Conservation (phyloP, 2,797 vertebrate genomes). For the Enteromius radiatus region DNA sequence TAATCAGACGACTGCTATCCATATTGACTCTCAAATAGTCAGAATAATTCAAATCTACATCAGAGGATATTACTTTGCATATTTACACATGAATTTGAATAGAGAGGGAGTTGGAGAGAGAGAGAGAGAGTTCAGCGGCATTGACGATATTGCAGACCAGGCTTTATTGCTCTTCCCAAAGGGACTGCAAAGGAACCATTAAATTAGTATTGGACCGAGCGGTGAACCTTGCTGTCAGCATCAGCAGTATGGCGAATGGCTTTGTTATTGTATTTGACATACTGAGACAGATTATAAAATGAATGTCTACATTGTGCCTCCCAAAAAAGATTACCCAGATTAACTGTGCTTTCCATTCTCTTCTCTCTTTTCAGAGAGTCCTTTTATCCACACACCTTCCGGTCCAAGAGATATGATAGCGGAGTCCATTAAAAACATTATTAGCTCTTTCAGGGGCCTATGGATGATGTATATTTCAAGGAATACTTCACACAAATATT, state of each 20-base stretch:
- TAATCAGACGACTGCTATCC: constrained; percentile 59
- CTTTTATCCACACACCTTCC: constrained; percentile 42
- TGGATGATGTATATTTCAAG: constrained; percentile 61
- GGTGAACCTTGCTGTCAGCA: constrained; percentile 58
- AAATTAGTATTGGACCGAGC: constrained; percentile 64
- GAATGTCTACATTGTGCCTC: constrained; percentile 51
- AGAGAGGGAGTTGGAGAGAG: constrained; percentile 37
- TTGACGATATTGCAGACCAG: constrained; percentile 57
- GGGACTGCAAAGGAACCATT: constrained; percentile 61
- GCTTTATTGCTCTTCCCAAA: constrained; percentile 58
- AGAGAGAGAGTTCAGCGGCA: constrained; percentile 41
- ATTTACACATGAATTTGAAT: constrained; percentile 61
- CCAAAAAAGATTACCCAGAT: constrained; percentile 52
- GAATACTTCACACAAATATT: constrained; percentile 16
- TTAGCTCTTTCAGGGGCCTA: constrained; percentile 40
- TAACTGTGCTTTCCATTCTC: constrained; percentile 38
- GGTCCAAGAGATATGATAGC: constrained; percentile 33
- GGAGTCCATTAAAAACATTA: constrained; percentile 33
- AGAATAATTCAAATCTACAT: constrained; percentile 60
- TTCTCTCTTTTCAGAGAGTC: constrained; percentile 28
- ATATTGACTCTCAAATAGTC: constrained; percentile 60
- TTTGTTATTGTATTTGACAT: constrained; percentile 63
- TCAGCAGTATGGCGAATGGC: constrained; percentile 59
- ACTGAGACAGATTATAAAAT: constrained; percentile 62
- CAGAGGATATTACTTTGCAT: constrained; percentile 58